Evolutionary conservation across 2,113 vertebrate genomes (phyloP).

Genomic region (Manacus vitellinus): DNA sequence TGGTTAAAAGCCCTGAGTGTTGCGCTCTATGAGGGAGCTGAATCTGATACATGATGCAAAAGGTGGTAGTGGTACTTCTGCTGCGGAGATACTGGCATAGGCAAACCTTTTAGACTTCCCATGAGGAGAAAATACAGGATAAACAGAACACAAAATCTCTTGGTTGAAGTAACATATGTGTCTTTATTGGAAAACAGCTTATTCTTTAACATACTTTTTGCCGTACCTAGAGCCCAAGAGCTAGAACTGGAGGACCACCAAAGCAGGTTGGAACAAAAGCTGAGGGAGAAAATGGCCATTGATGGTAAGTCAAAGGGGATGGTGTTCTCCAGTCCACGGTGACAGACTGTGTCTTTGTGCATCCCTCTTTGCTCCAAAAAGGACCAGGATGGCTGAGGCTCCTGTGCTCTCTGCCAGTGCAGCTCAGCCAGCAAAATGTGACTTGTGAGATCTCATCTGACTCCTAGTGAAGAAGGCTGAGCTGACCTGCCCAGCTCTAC

Average conservation of each 20-base stretch:
- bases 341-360: rapidly evolving
- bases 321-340: background rate
- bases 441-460: background rate
- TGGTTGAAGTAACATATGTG: background rate
- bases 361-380: background rate
- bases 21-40: background rate
- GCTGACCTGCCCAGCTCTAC: background rate
- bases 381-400: background rate
- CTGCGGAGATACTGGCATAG: background rate
- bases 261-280: constrained; percentile 84
- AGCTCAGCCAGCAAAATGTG: background rate
- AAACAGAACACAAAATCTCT: background rate
- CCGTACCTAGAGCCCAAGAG: constrained; percentile 84
- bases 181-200: background rate
- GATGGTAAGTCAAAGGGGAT: constrained; percentile 77
- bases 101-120: background rate
- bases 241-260: constrained; percentile 91
- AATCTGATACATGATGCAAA: background rate
- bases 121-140: background rate
- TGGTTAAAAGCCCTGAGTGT: background rate
- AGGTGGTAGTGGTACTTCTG: background rate
- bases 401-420: background rate
- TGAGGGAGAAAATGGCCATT: constrained; percentile 80
- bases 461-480: background rate
- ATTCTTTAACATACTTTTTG: background rate